Conservation (phyloP, 2,797 vertebrate genomes). For the Poecile montanus region DNA sequence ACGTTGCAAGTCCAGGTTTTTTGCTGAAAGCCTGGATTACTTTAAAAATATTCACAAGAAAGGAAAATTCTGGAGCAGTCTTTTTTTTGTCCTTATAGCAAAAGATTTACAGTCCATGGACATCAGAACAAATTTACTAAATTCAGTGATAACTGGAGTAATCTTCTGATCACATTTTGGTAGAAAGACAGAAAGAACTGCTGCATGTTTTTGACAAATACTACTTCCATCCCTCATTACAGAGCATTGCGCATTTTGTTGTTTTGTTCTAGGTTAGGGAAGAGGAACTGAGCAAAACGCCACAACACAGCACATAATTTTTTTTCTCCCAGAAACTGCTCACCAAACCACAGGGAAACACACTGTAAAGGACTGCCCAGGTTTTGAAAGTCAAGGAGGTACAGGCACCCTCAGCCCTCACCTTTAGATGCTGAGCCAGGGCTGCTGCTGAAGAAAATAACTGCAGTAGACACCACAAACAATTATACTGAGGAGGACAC, state of each 20-base stretch:
- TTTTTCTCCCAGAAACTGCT: rapidly evolving
- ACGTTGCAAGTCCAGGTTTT: neutral
- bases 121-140: neutral
- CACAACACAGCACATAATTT: constrained; percentile 40
- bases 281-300: constrained; percentile 77
- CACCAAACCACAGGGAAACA: neutral
- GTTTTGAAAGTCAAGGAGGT: neutral
- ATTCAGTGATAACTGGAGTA: neutral
- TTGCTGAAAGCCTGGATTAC: neutral
- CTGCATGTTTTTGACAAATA: neutral
- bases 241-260: neutral
- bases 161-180: neutral
- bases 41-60: neutral
- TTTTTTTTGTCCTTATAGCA: neutral
- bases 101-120: neutral
- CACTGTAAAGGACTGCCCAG: neutral
- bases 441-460: neutral
- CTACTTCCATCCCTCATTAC: neutral
- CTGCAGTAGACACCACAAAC: neutral
- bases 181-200: neutral
- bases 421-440: neutral
- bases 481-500: neutral
- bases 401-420: neutral
- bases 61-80: neutral
- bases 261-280: constrained; percentile 78